Evolutionary conservation across 2,113 vertebrate genomes (phyloP).

Genomic region (Cyanoramphus novaezelandiae): DNA sequence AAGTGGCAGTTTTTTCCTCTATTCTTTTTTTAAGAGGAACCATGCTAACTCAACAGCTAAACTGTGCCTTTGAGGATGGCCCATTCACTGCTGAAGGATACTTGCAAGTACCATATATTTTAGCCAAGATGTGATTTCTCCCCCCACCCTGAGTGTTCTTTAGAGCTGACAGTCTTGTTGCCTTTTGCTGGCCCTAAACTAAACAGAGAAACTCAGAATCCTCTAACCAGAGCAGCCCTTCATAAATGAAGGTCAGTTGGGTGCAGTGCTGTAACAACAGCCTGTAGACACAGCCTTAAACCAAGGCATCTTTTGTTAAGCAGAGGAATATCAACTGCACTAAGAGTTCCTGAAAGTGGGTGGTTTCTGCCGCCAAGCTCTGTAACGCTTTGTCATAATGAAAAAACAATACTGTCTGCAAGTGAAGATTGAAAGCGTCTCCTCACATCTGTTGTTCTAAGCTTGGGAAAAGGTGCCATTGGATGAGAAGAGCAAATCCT

Average conservation of each 20-base stretch:
- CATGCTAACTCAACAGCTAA: not conserved
- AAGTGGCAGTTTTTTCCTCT: not conserved
- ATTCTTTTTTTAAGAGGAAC: not conserved
- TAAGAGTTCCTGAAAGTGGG: constrained; percentile 47
- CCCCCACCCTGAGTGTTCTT: not conserved
- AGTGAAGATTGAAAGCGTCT: constrained; percentile 54
- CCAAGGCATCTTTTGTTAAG: not conserved
- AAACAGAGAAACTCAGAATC: not conserved
- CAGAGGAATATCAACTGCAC: not conserved
- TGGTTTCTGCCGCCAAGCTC: constrained; percentile 47
- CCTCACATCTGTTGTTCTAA: constrained; percentile 33
- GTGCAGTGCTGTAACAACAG: not conserved
- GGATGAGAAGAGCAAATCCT: constrained; percentile 50
- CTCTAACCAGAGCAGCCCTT: not conserved
- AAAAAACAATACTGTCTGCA: constrained; percentile 58
- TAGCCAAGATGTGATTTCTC: not conserved
- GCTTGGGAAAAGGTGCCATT: constrained; percentile 33
- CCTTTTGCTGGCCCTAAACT: not conserved
- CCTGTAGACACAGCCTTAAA: not conserved
- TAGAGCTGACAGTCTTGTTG: not conserved
- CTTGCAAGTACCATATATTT: not conserved
- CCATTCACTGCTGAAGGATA: not conserved
- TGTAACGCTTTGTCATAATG: constrained; percentile 16
- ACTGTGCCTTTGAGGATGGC: not conserved
- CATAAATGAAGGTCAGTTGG: not conserved